phyloP scores from a whole-genome alignment of 2,888 invertebrate genomes.

The Drosophila ustulata region DNA sequence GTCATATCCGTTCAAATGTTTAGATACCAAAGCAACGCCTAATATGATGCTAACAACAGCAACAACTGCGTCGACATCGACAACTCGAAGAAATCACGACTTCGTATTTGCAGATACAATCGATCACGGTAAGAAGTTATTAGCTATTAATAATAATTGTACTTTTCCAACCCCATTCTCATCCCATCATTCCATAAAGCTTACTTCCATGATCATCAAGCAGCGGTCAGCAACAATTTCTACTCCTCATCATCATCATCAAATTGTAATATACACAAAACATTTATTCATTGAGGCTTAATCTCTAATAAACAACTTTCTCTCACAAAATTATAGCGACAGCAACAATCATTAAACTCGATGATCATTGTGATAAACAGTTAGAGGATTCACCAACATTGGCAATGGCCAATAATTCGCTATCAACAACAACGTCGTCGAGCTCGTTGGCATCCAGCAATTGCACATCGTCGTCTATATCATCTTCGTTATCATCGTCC shows the following conservation, averaged over 20 bases:
- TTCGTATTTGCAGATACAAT: constrained; percentile 81
- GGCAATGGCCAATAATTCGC: constrained; percentile 60
- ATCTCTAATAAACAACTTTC: constrained; percentile 7
- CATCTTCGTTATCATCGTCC: constrained; percentile 73
- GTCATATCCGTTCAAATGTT: background rate
- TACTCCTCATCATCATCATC: constrained; percentile 71
- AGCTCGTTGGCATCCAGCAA: constrained; percentile 66
- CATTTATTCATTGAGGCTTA: background rate
- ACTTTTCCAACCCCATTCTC: background rate
- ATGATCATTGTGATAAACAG: constrained; percentile 75
- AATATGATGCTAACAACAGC: constrained; percentile 46
- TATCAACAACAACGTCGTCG: constrained; percentile 59
- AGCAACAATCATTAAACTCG: constrained; percentile 53
- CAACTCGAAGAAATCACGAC: constrained; percentile 58
- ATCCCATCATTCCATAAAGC: constrained; percentile 33
- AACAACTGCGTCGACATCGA: constrained; percentile 46
- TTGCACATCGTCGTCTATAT: constrained; percentile 72
- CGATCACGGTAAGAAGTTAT: constrained; percentile 78
- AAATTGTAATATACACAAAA: constrained; percentile 53
- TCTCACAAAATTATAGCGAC: constrained; percentile 32
- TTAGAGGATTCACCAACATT: constrained; percentile 62
- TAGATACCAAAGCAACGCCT: constrained; percentile 71
- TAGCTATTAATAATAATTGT: constrained; percentile 1
- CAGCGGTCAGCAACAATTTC: constrained; percentile 49
- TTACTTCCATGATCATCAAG: constrained; percentile 68